Evolutionary conservation across 2,113 vertebrate species (phyloP), one percentile per base, ranked within the genome.

Genomic region (Columba janthina): DNA sequence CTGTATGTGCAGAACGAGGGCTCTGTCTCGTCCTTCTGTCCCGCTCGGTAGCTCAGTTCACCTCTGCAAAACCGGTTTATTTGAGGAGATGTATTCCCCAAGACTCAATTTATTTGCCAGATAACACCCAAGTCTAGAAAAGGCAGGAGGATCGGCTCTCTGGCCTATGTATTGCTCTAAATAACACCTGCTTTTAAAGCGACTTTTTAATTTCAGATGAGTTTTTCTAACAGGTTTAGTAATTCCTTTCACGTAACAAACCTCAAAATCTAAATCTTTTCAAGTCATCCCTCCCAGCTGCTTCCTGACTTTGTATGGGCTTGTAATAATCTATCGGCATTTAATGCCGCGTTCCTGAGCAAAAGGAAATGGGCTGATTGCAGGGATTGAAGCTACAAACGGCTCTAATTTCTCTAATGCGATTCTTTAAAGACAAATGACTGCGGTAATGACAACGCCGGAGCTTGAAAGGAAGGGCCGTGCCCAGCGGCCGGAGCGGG

Each of bases 281-380:
- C 56, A 6, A 46, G 74, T 56, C 5, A 5, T 54, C 74, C 57
- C 84, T 71, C 76, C 78, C 82, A 81, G 85, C 78, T 81, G 71
- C 92, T 75, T 61, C 66, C 67, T 1, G 0, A 19, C 53, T 58
- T 40, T 13, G 31, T 32, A 5, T 0, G 70, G 83, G 46, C 74
- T 92, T 34, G 82, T 71, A 84, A 74, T 9, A 38, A 73, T 90
- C 89, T 29, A 34, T 57, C 1, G 2, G 74, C 60, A 8, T 67
- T 88, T 81, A 56, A 40, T 17, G 66, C 70, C 26, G 4, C 40
- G 31, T 90, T 90, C 91, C 93, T 87, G 10, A 29, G 78, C 70
- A 62, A 34, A 20, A 85, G 91, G 95, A 81, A 94, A 81, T 8
- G 1, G 76, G 69, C 70, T 73, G 85, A 79, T 91, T 76, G 88